These are phyloP conservation scores for Prionace glauca DNA, from an alignment of 2,797 vertebrate species.

Conservation along the genomic window DNA sequence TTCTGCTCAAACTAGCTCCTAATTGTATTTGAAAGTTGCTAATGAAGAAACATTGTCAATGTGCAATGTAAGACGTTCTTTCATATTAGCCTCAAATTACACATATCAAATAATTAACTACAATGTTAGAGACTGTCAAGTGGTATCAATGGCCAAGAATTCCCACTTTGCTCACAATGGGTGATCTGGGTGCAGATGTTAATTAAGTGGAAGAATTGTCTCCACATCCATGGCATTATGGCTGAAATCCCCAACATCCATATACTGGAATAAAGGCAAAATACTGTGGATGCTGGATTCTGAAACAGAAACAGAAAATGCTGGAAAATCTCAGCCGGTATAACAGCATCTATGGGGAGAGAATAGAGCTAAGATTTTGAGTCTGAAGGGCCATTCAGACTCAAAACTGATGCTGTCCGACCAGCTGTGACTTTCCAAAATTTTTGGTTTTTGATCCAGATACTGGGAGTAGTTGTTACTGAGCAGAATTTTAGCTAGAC, in stretches of 20 bases:
- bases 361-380: too few relatives aligned
- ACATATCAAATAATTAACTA: not conserved
- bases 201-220: not conserved
- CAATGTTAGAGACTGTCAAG: not conserved
- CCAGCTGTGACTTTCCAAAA: too few relatives aligned
- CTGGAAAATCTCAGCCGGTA: too few relatives aligned
- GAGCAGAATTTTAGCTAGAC: not conserved
- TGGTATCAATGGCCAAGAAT: not conserved
- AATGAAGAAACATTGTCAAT: not conserved
- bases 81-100: not conserved
- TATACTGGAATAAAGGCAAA: not conserved
- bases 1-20: not conserved
- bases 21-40: conserved; percentile 2
- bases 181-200: not conserved
- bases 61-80: not conserved
- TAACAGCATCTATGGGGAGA: too few relatives aligned
- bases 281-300: too few relatives aligned
- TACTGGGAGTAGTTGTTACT: not conserved
- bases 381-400: too few relatives aligned
- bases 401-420: too few relatives aligned
- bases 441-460: not conserved
- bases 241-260: not conserved
- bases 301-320: too few relatives aligned
- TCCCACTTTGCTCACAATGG: not conserved
- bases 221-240: not conserved